Evolutionary conservation across 2,113 vertebrate species (phyloP).

Genomic region (Mus musculus): GRCm39 chr7:37010001-37010500

Average conservation of each 20-base stretch:
- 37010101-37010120: too few species aligned
- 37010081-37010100: background rate
- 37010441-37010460: background rate
- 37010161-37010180: background rate
- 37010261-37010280: accelerated
- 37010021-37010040: background rate
- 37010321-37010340: background rate
- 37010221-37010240: background rate
- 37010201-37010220: too few species aligned
- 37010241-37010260: background rate
- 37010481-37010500: background rate
- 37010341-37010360: background rate
- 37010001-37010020: background rate
- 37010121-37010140: too few species aligned
- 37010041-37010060: background rate
- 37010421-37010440: background rate
- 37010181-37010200: accelerated
- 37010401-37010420: background rate
- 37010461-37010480: background rate
- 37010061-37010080: background rate
- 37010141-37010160: too few species aligned
- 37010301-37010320: background rate
- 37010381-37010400: background rate
- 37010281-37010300: background rate
- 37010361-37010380: background rate